Conservation (phyloP, 2,797 vertebrate species). For the Anolis apletophallus region DNA sequence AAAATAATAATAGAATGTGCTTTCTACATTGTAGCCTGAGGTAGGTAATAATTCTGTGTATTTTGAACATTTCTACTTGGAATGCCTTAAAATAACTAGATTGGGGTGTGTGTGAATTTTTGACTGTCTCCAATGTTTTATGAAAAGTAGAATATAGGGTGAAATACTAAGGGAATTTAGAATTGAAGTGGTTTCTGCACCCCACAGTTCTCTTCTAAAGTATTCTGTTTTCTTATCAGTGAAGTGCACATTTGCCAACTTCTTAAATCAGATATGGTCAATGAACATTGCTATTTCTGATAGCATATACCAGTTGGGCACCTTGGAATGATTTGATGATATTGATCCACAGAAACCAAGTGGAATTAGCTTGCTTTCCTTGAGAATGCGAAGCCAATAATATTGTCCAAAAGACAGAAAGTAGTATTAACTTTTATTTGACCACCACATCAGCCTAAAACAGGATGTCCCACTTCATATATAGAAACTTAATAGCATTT, state of each 20-base stretch:
- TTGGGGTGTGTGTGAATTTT: neutral
- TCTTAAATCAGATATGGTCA: constrained; percentile 13
- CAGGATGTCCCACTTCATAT: neutral
- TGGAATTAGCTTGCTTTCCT: constrained; percentile 31
- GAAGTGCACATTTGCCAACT: constrained; percentile 9
- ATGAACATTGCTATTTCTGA: constrained; percentile 21
- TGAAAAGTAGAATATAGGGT: neutral
- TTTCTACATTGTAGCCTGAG: no score
- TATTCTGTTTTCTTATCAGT: constrained; percentile 28
- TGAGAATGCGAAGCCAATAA: constrained; percentile 17
- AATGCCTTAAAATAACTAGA: neutral
- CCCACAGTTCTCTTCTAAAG: neutral
- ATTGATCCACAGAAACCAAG: constrained; percentile 21
- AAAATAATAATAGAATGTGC: neutral
- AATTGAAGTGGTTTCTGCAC: neutral
- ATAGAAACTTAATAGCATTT: constrained; percentile 16
- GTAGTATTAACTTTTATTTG: neutral
- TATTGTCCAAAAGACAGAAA: neutral
- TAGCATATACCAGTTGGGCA: neutral
- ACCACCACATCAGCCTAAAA: constrained; percentile 16
- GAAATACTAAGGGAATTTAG: neutral
- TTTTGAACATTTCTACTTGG: neutral
- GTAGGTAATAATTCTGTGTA: neutral
- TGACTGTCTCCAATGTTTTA: neutral
- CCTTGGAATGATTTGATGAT: neutral